Evolutionary conservation across 2,888 invertebrate genomes (phyloP), one percentile per base, ranked within the genome.

Genomic region (Drepanosiphum platanoidis): DNA sequence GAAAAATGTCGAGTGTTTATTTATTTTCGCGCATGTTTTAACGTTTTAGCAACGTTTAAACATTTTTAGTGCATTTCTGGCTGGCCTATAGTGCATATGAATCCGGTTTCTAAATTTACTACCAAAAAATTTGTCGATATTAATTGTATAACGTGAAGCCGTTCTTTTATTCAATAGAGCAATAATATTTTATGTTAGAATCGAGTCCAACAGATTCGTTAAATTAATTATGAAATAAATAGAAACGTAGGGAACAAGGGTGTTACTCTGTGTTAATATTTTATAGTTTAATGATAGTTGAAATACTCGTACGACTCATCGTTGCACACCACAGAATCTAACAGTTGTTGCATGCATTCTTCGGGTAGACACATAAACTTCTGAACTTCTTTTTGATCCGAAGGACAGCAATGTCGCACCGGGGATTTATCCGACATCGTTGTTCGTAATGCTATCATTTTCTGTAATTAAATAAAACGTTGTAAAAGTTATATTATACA

Each of bases 341-440:
- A 81, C 61, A 88, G 46, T 74, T 88, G 87, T 86, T 88, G 89
- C 87, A 86, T 88, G 86, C 88, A 88, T 32, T 87, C 87, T 4
- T 92, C 91, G 18, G 90, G 90, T 52, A 92, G 90, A 92, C 92
- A 92, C 91, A 92, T 92, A 89, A 93, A 93, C 88, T 90, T 92
- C 0, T 93, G 90, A 75, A 93, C 92, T 89, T 94, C 94, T 42
- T 92, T 92, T 86, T 92, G 92, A 86, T 92, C 92, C 0, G 93
- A 93, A 1, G 94, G 94, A 87, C 93, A 92, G 89, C 94, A 93
- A 89, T 94, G 94, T 0, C 92, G 92, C 27, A 68, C 27, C 22
- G 5, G 30, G 13, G 92, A 89, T 71, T 88, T 87, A 1, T 88
- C 89, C 77, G 90, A 89, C 32, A 91, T 87, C 7, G 89, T 88